phyloP scores from a whole-genome alignment of 2,888 invertebrate genomes.

The Drosophila testacea region DNA sequence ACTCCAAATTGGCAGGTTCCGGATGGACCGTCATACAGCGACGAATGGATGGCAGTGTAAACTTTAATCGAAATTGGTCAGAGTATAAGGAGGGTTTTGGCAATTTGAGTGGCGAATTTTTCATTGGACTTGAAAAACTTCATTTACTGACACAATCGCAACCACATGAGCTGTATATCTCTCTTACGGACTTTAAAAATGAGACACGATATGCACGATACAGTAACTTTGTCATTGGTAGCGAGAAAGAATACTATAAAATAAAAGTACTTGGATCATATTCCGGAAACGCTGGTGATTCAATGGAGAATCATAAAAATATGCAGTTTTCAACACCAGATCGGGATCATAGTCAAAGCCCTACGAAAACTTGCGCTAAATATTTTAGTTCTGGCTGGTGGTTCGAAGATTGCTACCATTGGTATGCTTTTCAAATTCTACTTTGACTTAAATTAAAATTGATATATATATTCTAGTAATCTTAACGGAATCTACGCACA shows the following conservation, averaged over 20 bases:
- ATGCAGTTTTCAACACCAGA: constrained; percentile 89
- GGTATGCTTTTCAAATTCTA: constrained; percentile 79
- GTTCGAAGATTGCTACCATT: constrained; percentile 88
- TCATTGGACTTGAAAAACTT: constrained; percentile 89
- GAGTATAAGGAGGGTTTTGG: constrained; percentile 90
- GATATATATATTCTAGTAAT: constrained; percentile 85
- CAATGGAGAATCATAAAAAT: constrained; percentile 88
- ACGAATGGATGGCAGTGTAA: constrained; percentile 88
- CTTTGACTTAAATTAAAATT: background rate
- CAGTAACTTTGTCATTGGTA: constrained; percentile 88
- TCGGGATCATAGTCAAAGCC: no score
- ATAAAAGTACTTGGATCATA: constrained; percentile 88
- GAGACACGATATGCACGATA: constrained; percentile 87
- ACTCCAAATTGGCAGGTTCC: constrained; percentile 82
- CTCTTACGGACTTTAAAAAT: constrained; percentile 87
- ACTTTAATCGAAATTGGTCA: constrained; percentile 88
- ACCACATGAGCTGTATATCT: constrained; percentile 87
- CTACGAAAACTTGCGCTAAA: constrained; percentile 88
- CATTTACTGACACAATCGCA: constrained; percentile 84
- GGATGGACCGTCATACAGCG: constrained; percentile 90
- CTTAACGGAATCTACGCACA: constrained; percentile 88
- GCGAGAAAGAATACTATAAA: constrained; percentile 88
- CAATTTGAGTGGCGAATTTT: constrained; percentile 89
- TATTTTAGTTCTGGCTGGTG: constrained; percentile 90
- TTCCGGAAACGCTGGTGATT: constrained; percentile 88